phyloP scores from a whole-genome alignment of 2,888 invertebrate genomes.

The Drosophila quasianomalipes region DNA sequence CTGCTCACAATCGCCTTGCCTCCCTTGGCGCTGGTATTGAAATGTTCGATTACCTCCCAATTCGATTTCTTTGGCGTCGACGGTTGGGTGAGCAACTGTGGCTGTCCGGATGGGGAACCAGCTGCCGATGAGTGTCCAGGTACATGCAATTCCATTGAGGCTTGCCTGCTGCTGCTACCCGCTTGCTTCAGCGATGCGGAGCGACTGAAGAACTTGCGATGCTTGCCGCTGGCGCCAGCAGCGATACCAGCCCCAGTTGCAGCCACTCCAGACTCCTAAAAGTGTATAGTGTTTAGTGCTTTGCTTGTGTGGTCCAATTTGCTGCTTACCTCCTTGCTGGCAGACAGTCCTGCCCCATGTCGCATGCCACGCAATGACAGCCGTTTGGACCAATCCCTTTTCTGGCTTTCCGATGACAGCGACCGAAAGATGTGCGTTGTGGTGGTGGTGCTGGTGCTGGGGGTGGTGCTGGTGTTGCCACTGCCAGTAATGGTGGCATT shows the following conservation, averaged over 20 bases:
- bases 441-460: not conserved
- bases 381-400: conserved; percentile 91
- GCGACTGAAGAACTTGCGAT: conserved; percentile 86
- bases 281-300: conserved; percentile 1
- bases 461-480: conserved; percentile 26
- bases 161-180: conserved; percentile 78
- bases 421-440: conserved; percentile 87
- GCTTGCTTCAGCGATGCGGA: conserved; percentile 88
- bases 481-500: conserved; percentile 21
- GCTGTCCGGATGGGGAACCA: conserved; percentile 48
- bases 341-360: conserved; percentile 86
- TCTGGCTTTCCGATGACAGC: conserved; percentile 89
- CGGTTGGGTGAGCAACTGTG: conserved; percentile 86
- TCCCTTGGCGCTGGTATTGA: conserved; percentile 88
- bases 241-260: not conserved
- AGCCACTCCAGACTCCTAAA: conserved; percentile 27
- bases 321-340: conserved; percentile 80
- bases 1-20: conserved; percentile 88
- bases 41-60: conserved; percentile 96
- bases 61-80: conserved; percentile 92
- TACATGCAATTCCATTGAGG: conserved; percentile 83
- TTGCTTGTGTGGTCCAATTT: conserved; percentile 18
- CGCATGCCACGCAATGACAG: conserved; percentile 90
- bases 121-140: conserved; percentile 67
- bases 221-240: conserved; percentile 49